phyloP scores from a whole-genome alignment of 2,797 vertebrate species.

The Gorsachius magnificus region DNA sequence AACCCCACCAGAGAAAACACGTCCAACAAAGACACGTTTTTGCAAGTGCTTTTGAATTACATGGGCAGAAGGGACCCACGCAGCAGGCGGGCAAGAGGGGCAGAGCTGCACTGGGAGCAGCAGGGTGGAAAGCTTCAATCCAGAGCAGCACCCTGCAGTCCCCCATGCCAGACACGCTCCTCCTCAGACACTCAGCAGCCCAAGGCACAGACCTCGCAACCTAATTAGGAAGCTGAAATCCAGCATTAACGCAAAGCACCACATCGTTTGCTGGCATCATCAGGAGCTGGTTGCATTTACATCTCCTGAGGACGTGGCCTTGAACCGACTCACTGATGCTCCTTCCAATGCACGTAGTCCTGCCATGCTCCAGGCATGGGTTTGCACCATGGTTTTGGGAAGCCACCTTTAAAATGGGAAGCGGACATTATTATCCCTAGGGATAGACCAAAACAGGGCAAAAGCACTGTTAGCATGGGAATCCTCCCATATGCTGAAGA shows the following conservation, averaged over 20 bases:
- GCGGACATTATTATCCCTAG: not conserved
- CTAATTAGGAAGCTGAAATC: not conserved
- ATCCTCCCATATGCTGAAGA: fast-evolving
- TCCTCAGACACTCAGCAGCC: not conserved
- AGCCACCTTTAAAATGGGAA: not conserved
- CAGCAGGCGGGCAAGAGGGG: fast-evolving
- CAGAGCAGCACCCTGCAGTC: not conserved
- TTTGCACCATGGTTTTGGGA: not conserved
- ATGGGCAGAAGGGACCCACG: fast-evolving
- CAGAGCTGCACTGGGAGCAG: not conserved
- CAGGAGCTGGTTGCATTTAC: fast-evolving
- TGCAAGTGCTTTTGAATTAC: fast-evolving
- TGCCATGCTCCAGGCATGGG: not conserved
- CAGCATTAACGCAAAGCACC: not conserved
- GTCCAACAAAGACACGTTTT: not conserved
- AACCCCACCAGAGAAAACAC: not conserved
- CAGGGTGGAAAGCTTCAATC: not conserved
- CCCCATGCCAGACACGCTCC: not conserved
- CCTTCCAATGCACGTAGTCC: fast-evolving
- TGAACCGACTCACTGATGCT: not conserved
- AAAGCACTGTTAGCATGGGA: not conserved
- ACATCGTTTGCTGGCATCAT: not conserved
- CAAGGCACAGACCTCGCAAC: not conserved
- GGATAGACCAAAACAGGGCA: not conserved
- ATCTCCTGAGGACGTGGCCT: not conserved